phyloP scores from a whole-genome alignment of 30 jellyfish, hydroid and myxozoan species.

The Aurelia coerulea region DNA sequence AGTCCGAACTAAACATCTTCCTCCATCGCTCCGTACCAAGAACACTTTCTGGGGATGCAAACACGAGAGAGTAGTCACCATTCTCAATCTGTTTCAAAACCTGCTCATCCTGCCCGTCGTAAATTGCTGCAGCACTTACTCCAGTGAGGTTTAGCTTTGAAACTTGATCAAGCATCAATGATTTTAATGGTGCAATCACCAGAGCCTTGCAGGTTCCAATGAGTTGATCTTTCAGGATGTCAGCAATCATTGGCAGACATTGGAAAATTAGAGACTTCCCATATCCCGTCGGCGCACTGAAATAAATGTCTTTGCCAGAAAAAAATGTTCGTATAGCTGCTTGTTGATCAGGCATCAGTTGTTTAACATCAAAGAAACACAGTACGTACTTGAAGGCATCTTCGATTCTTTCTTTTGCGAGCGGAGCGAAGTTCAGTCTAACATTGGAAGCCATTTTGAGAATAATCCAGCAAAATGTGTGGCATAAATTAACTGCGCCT shows the following conservation, averaged over 20 bases:
- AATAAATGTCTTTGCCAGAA: conserved; percentile 6
- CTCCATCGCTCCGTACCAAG: conserved; percentile 15
- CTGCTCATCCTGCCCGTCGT: conserved; percentile 2
- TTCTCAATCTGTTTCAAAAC: conserved; percentile 1
- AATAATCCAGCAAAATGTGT: too few relatives aligned
- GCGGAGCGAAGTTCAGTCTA: too few relatives aligned
- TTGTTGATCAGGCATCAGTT: conserved; percentile 4
- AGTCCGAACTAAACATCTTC: not conserved
- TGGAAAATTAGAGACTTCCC: conserved; percentile 45
- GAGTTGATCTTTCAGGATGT: conserved; percentile 13
- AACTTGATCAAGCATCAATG: conserved; percentile 42
- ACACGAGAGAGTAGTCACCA: conserved; percentile 18
- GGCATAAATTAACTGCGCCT: too few relatives aligned
- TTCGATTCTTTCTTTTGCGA: too few relatives aligned
- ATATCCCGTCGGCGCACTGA: conserved; percentile 58
- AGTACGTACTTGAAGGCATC: too few relatives aligned
- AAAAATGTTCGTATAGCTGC: conserved; percentile 1
- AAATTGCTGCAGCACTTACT: conserved; percentile 16
- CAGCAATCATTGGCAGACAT: conserved; percentile 14
- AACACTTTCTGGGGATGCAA: conserved; percentile 16
- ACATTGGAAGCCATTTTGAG: too few relatives aligned
- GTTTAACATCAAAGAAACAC: not conserved
- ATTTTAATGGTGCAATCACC: conserved; percentile 22
- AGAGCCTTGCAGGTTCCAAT: conserved; percentile 1
- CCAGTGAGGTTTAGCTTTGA: conserved; percentile 7